Evolutionary conservation across 2,888 invertebrate species (phyloP), one percentile per base, ranked within the genome.

Genomic region (Drosophila meridiana): DNA sequence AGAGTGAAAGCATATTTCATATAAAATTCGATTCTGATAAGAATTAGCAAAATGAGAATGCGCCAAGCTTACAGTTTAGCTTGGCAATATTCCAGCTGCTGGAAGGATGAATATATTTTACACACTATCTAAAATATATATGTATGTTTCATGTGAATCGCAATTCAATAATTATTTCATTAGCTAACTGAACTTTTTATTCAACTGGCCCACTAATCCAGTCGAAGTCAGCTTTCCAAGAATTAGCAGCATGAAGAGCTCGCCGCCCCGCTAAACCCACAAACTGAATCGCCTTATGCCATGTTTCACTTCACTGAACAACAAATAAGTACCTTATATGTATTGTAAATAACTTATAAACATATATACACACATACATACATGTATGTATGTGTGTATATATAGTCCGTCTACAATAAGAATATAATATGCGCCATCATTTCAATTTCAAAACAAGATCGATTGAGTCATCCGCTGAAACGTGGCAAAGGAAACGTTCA

Each of bases 391-490:
- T 13, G 14, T 52, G 36, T 38, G 26, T 45, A 13, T 56, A 34
- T 67, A 60, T 58, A 42, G 59, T 53, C 57, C 40, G 48, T 47
- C 43, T 4, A 62, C 68, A 77, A 76, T 53, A 72, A 78, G 68
- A 78, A 77, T 76, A 80, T 52, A 58, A 53, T 67, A 48, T 64
- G 66, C 64, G 64, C 76, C 60, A 82, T 78, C 65, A 82, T 79
- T 78, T 70, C n/a, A 76, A 70, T 65, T 79, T 76, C 61, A 79
- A 85, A 85, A 69, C 72, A 85, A 82, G 80, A 80, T 79, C 87
- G 70, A 71, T 62, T 86, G 87, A 82, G 77, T 82, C 87, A 82
- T 76, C 69, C 30, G 43, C 30, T 52, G 57, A 64, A 57, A 58
- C 55, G 61, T 78, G 82, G 82, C 79, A 78, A 78, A 82, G 68